Evolutionary conservation across 1,140 invertebrate species (phyloP), one percentile per base, ranked within the genome.

Genomic region (Nasonia longicornis): DNA sequence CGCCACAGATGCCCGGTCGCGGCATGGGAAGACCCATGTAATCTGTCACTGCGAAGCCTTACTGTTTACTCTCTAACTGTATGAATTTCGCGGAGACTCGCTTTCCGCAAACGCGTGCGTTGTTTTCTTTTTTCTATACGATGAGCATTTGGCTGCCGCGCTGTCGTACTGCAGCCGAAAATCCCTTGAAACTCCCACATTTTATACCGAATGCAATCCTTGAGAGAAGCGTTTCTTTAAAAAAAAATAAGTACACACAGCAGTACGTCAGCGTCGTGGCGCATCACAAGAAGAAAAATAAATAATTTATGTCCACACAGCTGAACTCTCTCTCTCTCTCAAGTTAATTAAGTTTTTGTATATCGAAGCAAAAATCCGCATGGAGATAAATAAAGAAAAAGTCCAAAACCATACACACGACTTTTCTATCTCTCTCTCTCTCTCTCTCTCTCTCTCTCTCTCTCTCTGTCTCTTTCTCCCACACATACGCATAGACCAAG

Each of bases 21-120:
- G 94, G 94, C 29, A 95, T 95, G 92, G 95, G 95, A 45, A 91
- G 95, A 86, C 94, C 95, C 14, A 93, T 93, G 90, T 91, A 90
- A 88, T 52, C 10, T 14, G 16, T 29, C 3, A 58, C 70, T 4
- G 16, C 20, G 22, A 38, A 78, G 48, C 38, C 72, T 71, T 64
- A 79, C 20, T 22, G 31, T 58, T 6, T 48, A 16, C 20, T 20
- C 52, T 58, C 52, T 58, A 1, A 20, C 52, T 58, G 16, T 58
- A 58, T 16, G 20, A 58, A 58, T 20, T 58, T 7, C 6, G 52
- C 52, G 52, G 52, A 58, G 20, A 58, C 6, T 58, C 20, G 20
- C 20, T 58, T 20, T n/a, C 14, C 16, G 52, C 14, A 7, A 20
- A 58, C 7, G 20, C 16, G 52, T 16, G 16, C 6, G 6, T 16